These are phyloP conservation scores for Chlorospingus semifuscus DNA, from an alignment of 2,797 vertebrate genomes.

Conservation along the genomic window DNA sequence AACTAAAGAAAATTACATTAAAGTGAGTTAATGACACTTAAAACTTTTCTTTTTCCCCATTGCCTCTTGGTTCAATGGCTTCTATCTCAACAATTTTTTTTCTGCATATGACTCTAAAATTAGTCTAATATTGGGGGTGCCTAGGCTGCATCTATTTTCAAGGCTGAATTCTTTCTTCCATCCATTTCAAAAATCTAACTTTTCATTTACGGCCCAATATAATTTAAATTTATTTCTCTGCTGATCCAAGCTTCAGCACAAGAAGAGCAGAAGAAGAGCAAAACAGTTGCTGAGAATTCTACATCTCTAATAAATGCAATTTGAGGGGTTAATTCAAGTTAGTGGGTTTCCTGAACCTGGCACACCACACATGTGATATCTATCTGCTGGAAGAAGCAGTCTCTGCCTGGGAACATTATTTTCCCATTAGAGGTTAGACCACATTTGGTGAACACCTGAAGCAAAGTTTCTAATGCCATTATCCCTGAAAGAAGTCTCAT, in stretches of 20 bases:
- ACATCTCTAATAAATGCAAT: background rate
- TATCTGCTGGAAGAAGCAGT: background rate
- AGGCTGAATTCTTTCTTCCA: background rate
- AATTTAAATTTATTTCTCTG: background rate
- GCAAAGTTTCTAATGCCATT: background rate
- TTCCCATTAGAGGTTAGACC: background rate
- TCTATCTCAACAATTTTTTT: background rate
- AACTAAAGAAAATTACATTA: constrained; percentile 18
- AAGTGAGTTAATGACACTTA: background rate
- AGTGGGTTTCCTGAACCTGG: background rate
- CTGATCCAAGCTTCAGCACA: background rate
- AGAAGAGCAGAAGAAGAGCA: background rate
- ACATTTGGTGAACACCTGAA: background rate
- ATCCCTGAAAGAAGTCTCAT: background rate
- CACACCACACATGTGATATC: background rate
- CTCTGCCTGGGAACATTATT: background rate
- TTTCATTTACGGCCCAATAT: background rate
- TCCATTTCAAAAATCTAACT: background rate
- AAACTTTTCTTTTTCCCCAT: background rate
- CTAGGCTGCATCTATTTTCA: background rate
- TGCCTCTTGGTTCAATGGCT: background rate
- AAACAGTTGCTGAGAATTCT: background rate
- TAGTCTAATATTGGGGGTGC: background rate
- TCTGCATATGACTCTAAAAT: background rate
- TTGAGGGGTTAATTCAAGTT: background rate